Percentiles rank a stretch among this genome's conserved stretches.
Evolutionary conservation across 1,140 invertebrate species (phyloP).

Genomic region (Coboldia fuscipes): DNA sequence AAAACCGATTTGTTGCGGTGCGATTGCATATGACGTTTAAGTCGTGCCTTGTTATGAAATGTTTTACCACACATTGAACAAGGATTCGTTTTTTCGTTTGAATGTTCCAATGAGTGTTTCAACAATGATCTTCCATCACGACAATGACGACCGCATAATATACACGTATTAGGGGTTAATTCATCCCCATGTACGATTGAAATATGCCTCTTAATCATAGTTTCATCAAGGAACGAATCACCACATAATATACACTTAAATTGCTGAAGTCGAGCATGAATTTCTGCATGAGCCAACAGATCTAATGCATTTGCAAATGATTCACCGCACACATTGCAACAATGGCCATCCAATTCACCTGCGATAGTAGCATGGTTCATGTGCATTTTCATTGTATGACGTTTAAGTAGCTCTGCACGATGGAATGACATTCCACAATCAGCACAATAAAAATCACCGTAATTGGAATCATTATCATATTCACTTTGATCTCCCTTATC

Average conservation of each 20-base stretch:
- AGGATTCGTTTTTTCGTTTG: constrained; percentile 31
- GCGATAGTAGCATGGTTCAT: constrained; percentile 9
- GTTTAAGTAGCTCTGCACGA: constrained; percentile 43
- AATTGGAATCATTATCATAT: constrained; percentile 33
- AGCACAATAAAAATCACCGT: constrained; percentile 50
- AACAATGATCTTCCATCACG: constrained; percentile 40
- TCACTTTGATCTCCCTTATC: constrained; percentile 27
- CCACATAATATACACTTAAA: constrained; percentile 18
- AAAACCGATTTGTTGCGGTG: constrained; percentile 43
- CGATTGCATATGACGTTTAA: constrained; percentile 39
- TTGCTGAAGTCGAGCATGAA: constrained; percentile 30
- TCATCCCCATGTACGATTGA: constrained; percentile 13
- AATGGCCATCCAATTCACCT: constrained; percentile 16
- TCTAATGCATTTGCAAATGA: constrained; percentile 47
- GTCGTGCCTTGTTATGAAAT: constrained; percentile 41
- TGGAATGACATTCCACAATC: constrained; percentile 55
- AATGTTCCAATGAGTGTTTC: constrained; percentile 42
- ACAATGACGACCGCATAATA: constrained; percentile 42
- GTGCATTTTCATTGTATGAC: constrained; percentile 30
- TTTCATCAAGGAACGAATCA: constrained; percentile 17
- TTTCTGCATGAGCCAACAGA: constrained; percentile 50
- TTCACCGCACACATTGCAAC: constrained; percentile 55
- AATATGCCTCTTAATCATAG: constrained; percentile 16
- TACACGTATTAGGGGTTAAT: constrained; percentile 24
- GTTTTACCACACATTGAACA: constrained; percentile 43